Evolutionary conservation across 2,113 vertebrate species (phyloP), one percentile per base, ranked within the genome.

Genomic region (Pachyramphus minor): DNA sequence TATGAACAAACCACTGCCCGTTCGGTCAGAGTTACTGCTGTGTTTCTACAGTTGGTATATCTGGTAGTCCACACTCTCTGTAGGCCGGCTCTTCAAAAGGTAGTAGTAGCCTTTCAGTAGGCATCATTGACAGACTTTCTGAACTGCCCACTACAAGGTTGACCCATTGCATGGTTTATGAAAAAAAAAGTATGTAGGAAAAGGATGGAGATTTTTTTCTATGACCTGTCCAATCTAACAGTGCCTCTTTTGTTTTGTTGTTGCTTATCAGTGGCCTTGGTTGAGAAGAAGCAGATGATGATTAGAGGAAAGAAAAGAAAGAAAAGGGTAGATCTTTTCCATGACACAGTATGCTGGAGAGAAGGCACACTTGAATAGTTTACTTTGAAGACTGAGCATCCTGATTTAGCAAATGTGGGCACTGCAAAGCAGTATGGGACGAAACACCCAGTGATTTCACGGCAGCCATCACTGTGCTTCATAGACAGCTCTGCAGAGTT

Each of bases 261-360:
- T 93, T 95, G 60, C 58, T 69, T 92, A 56, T 92, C 62, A 91
- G 89, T 78, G 77, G 82, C 69, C 56, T 91, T 94, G 69, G 35
- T 80, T 87, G 76, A 74, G 91, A 87, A 95, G 81, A 60, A 84
- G 60, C 76, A 93, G 80, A 63, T 88, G 92, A 45, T 81, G 53
- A 68, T 92, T 87, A 89, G 90, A 95, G 96, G 94, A 93, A 94
- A 90, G 95, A 91, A 91, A 87, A 84, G 42, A 71, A 93, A 89
- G 73, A 78, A 76, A 72, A 83, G 52, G 44, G 39, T 92, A 84
- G 44, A 84, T 87, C 31, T 68, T 94, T 87, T 84, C 31, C 28
- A 9, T 89, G 66, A 78, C 73, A 78, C 60, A 87, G 15, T 19
- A 39, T 49, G 16, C 22, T 75, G 74, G 89, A 45, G 62, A 75